Base-by-base conservation (phyloP, 2,888 invertebrate species). In the Strigamia maritima region DNA sequence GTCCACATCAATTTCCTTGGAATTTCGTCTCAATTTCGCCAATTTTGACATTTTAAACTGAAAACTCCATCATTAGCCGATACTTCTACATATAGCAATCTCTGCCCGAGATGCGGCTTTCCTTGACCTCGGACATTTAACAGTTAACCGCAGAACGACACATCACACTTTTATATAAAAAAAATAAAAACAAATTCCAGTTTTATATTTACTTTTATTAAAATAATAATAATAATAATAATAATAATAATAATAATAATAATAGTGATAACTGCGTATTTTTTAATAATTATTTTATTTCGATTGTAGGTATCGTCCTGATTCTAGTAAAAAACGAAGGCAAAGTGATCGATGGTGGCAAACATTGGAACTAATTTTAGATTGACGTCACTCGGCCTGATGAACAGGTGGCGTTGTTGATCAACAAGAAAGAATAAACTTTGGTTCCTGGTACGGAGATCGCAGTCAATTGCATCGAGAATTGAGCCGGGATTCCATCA, bases 1-100 rank as follows among this genome's bases (percentile, higher is more conserved):
- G 22, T 65, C 60, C 19, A 38, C 44, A 28, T 80, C 74, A 2
- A 65, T 12, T 24, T 80, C 79, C 14, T 76, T 76, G 22, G 75
- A 12, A 8, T 10, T 75, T 38, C 24, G 28, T 26, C 19, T 75
- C 12, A 19, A n/a, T 12, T 31, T 14, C 1, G 75, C 12, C 35
- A 75, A 4, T 26, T 75, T 75, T 3, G 75, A 35, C 31, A 75
- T 75, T 35, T 26, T 75, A 28, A 12, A 65, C 60, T 22, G 22
- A 65, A 24, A 1, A 19, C 14, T n/a, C 24, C 60, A 65, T 65
- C 60, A 22, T 65, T 22, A 44, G 2, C 44, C 4, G n/a, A 12
- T 44, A 10, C 35, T 10, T 35, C 35, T 10, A 35, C 6, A 8
- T 35, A 35, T 0, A 0, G 35, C 4, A 3, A 14, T 44, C 16